Evolutionary conservation across 2,888 invertebrate genomes (phyloP), one percentile per base, ranked within the genome.

Genomic region (Microchrysa polita): DNA sequence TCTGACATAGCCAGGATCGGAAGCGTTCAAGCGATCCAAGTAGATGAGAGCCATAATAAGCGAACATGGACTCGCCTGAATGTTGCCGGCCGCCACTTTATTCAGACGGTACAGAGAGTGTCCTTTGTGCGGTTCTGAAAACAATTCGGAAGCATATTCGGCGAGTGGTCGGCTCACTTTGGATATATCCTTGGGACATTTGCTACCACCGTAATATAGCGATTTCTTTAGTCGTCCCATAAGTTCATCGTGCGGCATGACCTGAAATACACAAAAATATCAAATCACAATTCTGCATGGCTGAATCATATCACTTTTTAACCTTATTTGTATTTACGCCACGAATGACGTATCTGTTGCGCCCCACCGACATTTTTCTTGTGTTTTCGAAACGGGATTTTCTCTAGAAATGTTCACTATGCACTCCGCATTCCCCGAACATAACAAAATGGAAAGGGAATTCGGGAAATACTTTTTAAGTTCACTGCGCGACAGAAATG

Each of bases 11-110:
- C 92, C 91, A 0, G 94, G 92, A 86, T 95, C 93, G 79, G 89
- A 88, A 76, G 88, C 87, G 82, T 93, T 92, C 72, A 98, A 88
- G 77, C 97, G 90, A 86, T 98, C 97, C 79, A 98, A 88, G 86
- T 98, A 98, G 59, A 98, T 88, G 81, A 98, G 87, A 34, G 98
- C 97, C 80, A 98, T 89, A 79, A 98, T 93, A 72, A 98, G 88
- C 14, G 97, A 94, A 83, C 96, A 96, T 0, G 98, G 97, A 9
- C 96, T 94, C 5, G 96, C 93, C 80, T 91, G 90, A 77, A 94
- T 89, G 81, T 89, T 88, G 61, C 93, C 92, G 76, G 94, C 93
- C 79, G 91, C 91, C 79, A 92, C 91, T 77, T 90, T 88, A 81
- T 91, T 91, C 80, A 95, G 86, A 74, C 93, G 89, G 81, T 94